Conservation (phyloP, 2,113 vertebrate species). For the Tychaedon coryphoeus region DNA sequence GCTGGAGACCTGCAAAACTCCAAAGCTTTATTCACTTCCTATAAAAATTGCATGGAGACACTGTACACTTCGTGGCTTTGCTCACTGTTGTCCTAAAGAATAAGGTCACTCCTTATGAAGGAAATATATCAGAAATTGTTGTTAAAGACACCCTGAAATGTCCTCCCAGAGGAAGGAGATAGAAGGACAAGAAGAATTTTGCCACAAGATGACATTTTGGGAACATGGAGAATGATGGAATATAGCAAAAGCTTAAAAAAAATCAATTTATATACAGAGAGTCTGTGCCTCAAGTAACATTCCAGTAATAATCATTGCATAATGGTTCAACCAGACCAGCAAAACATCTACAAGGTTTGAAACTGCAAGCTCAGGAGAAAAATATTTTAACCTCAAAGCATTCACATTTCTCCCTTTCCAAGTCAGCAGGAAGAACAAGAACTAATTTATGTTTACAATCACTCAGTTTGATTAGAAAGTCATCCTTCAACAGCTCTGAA, state of each 20-base stretch:
- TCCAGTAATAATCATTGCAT: background rate
- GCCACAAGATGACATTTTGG: background rate
- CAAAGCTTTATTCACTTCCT: background rate
- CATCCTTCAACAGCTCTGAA: constrained; percentile 57
- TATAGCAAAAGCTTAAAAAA: background rate
- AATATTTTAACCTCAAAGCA: background rate
- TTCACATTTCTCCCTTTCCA: constrained; percentile 29
- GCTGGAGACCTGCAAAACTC: background rate
- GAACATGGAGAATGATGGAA: background rate
- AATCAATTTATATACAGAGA: background rate
- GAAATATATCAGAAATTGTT: background rate
- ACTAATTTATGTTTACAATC: constrained; percentile 69
- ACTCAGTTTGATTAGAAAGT: constrained; percentile 58
- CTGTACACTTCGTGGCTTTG: background rate
- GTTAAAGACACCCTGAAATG: background rate
- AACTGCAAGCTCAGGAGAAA: constrained; percentile 42
- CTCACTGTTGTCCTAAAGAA: background rate
- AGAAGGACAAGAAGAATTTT: background rate
- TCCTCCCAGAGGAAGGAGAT: background rate
- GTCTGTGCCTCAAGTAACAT: background rate
- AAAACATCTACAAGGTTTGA: background rate
- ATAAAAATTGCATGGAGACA: background rate
- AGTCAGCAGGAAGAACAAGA: constrained; percentile 59
- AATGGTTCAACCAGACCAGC: background rate
- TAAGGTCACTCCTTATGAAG: background rate